Evolutionary conservation across 2,888 invertebrate species (phyloP), one percentile per base, ranked within the genome.

Genomic region (Thecophora atra): DNA sequence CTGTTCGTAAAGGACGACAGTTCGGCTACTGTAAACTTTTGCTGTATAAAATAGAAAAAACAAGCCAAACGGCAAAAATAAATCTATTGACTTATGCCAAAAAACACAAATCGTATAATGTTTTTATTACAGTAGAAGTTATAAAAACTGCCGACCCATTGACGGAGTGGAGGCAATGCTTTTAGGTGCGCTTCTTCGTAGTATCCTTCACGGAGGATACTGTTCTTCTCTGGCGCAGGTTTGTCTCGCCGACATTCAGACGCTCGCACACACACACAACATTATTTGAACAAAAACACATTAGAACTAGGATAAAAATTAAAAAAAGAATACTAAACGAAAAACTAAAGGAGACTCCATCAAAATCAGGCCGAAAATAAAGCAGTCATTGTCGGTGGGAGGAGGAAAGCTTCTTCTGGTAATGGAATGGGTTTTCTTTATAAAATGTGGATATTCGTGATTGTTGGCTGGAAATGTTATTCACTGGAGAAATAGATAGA

Each of bases 231-330:
- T 42, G 56, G 24, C 56, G 68, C 21, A 42, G 15, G 58, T 24
- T 30, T n/a, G n/a, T n/a, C n/a, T 42, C n/a, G 68, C 58, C 68
- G 68, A 56, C 68, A 56, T 26, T 13, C 68, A 58, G 68, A 24
- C 19, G 17, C 42, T 58, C 1, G 3, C 24, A 24, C 56, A 21
- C 58, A 21, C 15, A 26, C 65, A 26, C 58, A 44, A 44, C 5
- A 15, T 58, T 17, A 51, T 17, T 8, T 13, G 28, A n/a, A 66
- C 28, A 51, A 21, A 51, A n/a, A 51, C 17, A 67, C 52, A 54
- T 19, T 54, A 13, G 54, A 54, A 54, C 52, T 67, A 42, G 30
- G 54, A 24, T 30, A 54, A 52, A 52, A 19, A 28, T 8, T 54
- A 52, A 26, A 26, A n/a, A 30, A 28, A n/a, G 30, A 66, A 26